Evolutionary conservation across 2,888 invertebrate species (phyloP).

Genomic region (Pediacus dermestoides): DNA sequence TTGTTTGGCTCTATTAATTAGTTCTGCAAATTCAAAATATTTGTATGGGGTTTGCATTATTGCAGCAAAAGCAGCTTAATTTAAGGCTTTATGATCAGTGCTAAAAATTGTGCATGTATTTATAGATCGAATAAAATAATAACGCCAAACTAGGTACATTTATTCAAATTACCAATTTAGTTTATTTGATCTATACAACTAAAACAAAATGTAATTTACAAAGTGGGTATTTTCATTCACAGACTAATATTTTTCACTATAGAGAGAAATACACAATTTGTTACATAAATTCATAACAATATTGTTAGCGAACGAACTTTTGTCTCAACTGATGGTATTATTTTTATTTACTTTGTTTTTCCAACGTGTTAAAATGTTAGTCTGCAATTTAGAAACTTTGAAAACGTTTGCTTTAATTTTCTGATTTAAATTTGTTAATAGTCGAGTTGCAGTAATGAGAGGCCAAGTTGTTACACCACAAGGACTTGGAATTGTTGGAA

Average conservation of each 20-base stretch:
- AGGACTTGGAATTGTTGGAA: constrained; percentile 94
- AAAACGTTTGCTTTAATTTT: constrained; percentile 6
- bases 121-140: constrained; percentile 3
- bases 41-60: too few species aligned
- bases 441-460: constrained; percentile 97
- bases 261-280: too few species aligned
- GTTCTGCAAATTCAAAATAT: too few species aligned
- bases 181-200: neutral
- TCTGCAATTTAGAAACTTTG: constrained; percentile 7
- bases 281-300: too few species aligned
- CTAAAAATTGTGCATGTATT: constrained; percentile 7
- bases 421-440: constrained; percentile 50
- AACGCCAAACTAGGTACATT: too few species aligned
- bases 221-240: too few species aligned
- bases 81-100: constrained; percentile 26
- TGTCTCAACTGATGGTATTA: too few species aligned
- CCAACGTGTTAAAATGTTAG: constrained; percentile 6
- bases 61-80: constrained; percentile 32
- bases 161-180: too few species aligned
- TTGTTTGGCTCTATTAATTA: too few species aligned
- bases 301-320: too few species aligned
- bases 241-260: too few species aligned
- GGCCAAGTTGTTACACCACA: constrained; percentile 94
- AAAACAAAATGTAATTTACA: neutral
- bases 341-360: too few species aligned